phyloP scores from a whole-genome alignment of 2,797 vertebrate species.

The Cephalopachus bancanus region DNA sequence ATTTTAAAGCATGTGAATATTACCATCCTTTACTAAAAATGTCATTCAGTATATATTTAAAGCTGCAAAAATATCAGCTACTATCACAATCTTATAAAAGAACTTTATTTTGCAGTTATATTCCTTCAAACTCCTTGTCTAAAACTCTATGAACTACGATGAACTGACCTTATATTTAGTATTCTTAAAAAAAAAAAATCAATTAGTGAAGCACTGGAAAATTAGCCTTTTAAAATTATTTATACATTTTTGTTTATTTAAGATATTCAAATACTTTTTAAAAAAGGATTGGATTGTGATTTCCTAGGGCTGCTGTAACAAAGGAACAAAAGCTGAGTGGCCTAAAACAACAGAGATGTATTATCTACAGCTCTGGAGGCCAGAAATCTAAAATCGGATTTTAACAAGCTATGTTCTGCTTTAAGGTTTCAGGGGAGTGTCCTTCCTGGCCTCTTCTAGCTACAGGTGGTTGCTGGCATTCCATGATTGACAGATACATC shows the following conservation, averaged over 20 bases:
- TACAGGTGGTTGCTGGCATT: too few species aligned
- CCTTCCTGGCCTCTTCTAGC: not conserved
- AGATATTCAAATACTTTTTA: not conserved
- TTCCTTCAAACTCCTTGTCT: not conserved
- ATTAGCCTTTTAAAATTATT: not conserved
- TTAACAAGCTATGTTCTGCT: rapidly evolving
- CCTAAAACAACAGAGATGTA: not conserved
- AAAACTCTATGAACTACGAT: not conserved
- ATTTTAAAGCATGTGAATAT: not conserved
- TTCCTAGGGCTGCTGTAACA: not conserved
- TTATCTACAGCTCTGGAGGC: not conserved
- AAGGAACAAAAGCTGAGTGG: not conserved
- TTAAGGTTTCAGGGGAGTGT: rapidly evolving
- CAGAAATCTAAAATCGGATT: not conserved
- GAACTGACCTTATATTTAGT: not conserved
- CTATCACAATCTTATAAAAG: not conserved
- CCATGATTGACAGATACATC: rapidly evolving
- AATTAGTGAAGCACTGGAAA: not conserved
- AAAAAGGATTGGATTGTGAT: not conserved
- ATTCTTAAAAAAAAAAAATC: not conserved
- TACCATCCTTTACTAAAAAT: not conserved
- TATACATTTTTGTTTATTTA: constrained; percentile 1
- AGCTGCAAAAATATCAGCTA: not conserved
- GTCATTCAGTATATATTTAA: not conserved
- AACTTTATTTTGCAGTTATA: not conserved